Evolutionary conservation across 2,888 invertebrate genomes (phyloP).

Genomic region (Lasioglossum pauxillum): DNA sequence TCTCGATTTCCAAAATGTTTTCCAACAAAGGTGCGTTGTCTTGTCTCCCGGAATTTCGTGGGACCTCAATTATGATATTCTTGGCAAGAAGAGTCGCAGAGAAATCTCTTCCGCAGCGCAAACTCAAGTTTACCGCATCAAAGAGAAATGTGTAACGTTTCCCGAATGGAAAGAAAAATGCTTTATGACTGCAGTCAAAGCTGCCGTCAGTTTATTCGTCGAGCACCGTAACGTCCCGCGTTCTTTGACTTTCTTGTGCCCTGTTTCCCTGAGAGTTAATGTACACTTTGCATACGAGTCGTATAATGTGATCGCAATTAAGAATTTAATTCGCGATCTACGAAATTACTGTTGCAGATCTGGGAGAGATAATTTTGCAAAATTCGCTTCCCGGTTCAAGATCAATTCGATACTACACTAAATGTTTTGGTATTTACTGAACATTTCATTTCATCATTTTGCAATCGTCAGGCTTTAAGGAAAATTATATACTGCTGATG

Average conservation of each 20-base stretch:
- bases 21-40: neutral
- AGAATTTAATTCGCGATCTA: neutral
- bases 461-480: neutral
- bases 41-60: neutral
- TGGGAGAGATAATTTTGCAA: neutral
- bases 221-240: neutral
- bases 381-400: neutral
- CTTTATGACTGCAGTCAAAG: constrained; percentile 4
- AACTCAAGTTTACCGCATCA: constrained; percentile 10
- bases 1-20: neutral
- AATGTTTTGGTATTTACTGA: neutral
- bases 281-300: neutral
- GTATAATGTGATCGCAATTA: constrained; percentile 1
- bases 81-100: neutral
- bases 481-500: too few species aligned
- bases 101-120: constrained; percentile 4
- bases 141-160: constrained; percentile 8
- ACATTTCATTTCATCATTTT: neutral
- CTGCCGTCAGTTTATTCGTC: constrained; percentile 1
- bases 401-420: neutral
- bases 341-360: neutral
- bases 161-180: constrained; percentile 10
- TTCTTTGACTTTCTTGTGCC: neutral
- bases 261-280: neutral
- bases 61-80: neutral